Conservation (phyloP, 2,797 vertebrate genomes). For the Siniperca obscura region DNA sequence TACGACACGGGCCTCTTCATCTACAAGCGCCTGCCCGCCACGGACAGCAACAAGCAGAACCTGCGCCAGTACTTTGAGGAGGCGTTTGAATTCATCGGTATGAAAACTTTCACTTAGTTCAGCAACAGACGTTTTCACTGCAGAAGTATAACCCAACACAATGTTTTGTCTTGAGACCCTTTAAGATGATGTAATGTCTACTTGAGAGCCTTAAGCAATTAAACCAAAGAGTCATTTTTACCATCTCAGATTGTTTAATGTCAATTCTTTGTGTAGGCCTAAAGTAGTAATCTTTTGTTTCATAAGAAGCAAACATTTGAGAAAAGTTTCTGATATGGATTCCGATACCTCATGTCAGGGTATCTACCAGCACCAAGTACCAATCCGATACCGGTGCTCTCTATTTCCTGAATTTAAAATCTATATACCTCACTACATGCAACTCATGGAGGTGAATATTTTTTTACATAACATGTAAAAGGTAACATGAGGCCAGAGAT, state of each 20-base stretch:
- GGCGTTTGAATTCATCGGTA: conserved; percentile 99
- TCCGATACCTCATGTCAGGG: too few species aligned
- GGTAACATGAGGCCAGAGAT: too few species aligned
- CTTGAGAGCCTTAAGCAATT: not conserved
- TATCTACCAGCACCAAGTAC: too few species aligned
- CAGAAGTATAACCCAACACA: not conserved
- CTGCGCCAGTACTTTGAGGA: conserved; percentile 99
- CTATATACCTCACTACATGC: too few species aligned
- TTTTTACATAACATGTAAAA: too few species aligned
- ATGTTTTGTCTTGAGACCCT: not conserved
- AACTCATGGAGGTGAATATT: too few species aligned
- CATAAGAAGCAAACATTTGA: not conserved
- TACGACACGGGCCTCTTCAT: conserved; percentile 93
- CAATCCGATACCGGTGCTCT: too few species aligned
- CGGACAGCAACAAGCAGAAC: conserved; percentile 99
- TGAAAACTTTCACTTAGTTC: conserved; percentile 43
- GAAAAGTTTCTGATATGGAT: too few species aligned
- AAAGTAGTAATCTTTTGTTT: not conserved
- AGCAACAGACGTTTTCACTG: conserved; percentile 8
- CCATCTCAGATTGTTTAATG: not conserved
- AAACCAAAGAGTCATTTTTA: not conserved
- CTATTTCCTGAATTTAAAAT: too few species aligned
- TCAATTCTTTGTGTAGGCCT: not conserved
- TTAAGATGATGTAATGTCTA: not conserved
- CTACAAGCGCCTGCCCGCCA: conserved; percentile 97